Conservation (phyloP, 2,113 vertebrate species). For the Acinonyx jubatus region DNA sequence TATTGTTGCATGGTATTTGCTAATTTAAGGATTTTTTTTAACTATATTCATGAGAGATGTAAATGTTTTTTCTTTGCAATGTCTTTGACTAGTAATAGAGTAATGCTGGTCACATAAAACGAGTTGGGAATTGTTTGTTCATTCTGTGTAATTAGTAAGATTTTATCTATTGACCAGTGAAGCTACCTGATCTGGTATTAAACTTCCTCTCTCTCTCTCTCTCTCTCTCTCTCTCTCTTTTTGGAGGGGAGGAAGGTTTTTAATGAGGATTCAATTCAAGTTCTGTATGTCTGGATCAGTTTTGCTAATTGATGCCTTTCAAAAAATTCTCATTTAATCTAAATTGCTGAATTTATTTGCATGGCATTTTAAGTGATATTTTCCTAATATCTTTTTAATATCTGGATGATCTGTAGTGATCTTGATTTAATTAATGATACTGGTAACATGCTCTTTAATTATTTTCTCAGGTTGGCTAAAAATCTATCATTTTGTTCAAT, state of each 20-base stretch:
- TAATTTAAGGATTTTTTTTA: neutral
- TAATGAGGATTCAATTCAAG: neutral
- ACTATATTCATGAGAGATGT: neutral
- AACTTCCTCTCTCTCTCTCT: no score
- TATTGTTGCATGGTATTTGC: neutral
- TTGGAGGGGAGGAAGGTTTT: accelerated
- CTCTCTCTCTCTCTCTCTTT: no score
- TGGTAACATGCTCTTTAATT: neutral
- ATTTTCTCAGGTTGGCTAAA: neutral
- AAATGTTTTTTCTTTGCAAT: neutral
- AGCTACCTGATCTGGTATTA: neutral
- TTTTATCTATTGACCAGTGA: neutral
- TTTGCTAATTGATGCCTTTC: neutral
- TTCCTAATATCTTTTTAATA: neutral
- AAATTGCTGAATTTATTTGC: neutral
- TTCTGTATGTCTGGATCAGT: neutral
- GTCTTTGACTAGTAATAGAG: neutral
- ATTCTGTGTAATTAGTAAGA: neutral
- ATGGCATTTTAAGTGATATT: neutral
- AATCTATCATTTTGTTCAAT: neutral
- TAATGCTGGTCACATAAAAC: neutral
- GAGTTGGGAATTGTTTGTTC: neutral
- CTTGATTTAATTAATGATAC: neutral
- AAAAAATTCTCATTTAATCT: neutral
- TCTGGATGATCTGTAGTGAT: neutral